Base-by-base conservation (phyloP, 2,113 vertebrate species). In the Phylloscopus trochilus region DNA sequence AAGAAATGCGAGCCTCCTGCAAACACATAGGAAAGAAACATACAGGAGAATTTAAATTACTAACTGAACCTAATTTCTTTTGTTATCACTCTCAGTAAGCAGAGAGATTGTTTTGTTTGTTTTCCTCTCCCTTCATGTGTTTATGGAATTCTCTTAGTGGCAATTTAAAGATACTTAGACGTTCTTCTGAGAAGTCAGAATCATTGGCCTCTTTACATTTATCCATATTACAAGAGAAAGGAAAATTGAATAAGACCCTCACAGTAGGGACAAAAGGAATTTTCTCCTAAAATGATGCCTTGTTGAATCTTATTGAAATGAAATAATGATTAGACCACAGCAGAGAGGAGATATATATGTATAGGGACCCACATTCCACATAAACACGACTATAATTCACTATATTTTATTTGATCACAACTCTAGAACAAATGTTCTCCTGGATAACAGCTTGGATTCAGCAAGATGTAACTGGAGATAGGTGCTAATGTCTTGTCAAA, bases 401-500 rank as follows among this genome's bases (percentile, higher is more conserved):
- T 92, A 2, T 63, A 28, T 93, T 83, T 90, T 75, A 93, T 90
- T 92, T 94, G 51, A 91, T 92, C 87, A 67, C 66, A 90, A 10
- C 33, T 59, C 53, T 26, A 90, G 74, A 72, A 87, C 44, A 80
- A 89, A 87, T 31, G 39, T 75, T 84, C 24, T 76, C 41, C 70
- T 68, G 43, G 70, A 66, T 95, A 82, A 79, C 91, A 96, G 67
- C 89, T 72, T 72, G 59, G 64, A 93, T 92, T 24, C 70, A 93
- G 66, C 55, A 47, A 87, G 53, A 93, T n/a, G 59, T 96, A 94
- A 95, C 18, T 94, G 53, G 92, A 70, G 47, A 80, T 63, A 90
- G 77, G 78, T 91, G 64, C 52, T 96, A 92, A 95, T 90, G 63
- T 80, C 75, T 96, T 95, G 86, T 94, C 95, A 90, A 89, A 84